A percentile compares a stretch with the other conserved stretches of the same genome.
These are phyloP conservation scores for Galagoides demidoff DNA, from an alignment of 2,797 vertebrate species.

Conservation along the genomic window DNA sequence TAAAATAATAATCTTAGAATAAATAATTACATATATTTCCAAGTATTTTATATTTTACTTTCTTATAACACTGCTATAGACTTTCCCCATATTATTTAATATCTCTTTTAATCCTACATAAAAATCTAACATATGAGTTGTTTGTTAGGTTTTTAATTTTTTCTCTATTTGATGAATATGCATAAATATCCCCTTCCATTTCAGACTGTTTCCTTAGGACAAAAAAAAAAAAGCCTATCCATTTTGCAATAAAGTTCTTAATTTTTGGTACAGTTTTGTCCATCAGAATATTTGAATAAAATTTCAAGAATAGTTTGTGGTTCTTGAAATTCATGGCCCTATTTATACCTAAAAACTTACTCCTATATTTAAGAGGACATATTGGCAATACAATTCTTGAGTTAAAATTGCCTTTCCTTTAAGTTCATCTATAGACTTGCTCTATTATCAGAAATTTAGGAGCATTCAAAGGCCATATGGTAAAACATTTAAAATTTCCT, in stretches of 20 bases:
- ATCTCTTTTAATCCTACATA: neutral
- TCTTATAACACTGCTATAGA: neutral
- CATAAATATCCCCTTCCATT: neutral
- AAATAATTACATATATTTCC: neutral
- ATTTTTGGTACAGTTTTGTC: neutral
- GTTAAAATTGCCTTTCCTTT: conserved; percentile 21
- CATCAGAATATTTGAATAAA: neutral
- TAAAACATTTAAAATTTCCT: conserved; percentile 1
- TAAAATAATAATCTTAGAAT: conserved; percentile 44
- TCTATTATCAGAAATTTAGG: conserved; percentile 25
- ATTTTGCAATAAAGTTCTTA: neutral
- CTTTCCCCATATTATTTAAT: conserved; percentile 12
- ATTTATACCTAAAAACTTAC: neutral
- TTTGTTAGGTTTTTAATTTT: neutral
- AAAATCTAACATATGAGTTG: neutral
- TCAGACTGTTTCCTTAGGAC: neutral
- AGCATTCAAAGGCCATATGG: neutral
- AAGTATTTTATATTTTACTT: neutral
- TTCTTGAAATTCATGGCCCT: neutral
- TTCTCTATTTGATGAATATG: neutral
- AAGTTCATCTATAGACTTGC: neutral
- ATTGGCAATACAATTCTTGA: neutral
- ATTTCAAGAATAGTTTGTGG: neutral
- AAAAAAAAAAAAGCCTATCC: neutral
- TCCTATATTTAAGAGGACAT: conserved; percentile 47